phyloP scores from a whole-genome alignment of 2,113 vertebrate genomes.

The Haliaeetus leucogaster region DNA sequence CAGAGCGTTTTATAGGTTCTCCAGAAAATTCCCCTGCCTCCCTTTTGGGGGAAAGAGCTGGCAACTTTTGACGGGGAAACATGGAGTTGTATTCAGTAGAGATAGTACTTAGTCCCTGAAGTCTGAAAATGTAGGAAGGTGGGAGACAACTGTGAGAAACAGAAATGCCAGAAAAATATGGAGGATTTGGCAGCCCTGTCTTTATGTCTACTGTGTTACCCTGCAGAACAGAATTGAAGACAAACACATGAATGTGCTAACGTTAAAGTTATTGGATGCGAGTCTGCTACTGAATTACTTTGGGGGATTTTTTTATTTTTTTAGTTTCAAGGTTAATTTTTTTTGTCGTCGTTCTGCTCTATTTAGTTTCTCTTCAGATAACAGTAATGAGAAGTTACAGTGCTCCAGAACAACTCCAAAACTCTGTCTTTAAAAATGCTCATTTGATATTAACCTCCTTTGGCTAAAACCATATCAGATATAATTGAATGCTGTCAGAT shows the following conservation, averaged over 20 bases:
- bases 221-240: conserved; percentile 31
- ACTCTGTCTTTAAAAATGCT: not conserved
- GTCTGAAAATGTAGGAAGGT: conserved; percentile 66
- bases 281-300: not conserved
- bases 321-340: not conserved
- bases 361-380: not conserved
- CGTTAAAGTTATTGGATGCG: not conserved
- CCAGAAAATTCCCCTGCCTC: not conserved
- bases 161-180: conserved; percentile 60
- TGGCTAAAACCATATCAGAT: not conserved
- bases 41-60: not conserved
- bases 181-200: conserved; percentile 55
- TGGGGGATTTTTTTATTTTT: not conserved
- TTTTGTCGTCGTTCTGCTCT: not conserved
- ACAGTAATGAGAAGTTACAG: not conserved
- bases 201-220: conserved; percentile 39
- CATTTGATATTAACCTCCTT: not conserved
- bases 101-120: conserved; percentile 36
- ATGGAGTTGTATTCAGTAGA: conserved; percentile 26
- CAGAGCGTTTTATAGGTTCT: not conserved
- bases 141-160: conserved; percentile 68
- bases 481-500: not conserved
- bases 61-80: not conserved
- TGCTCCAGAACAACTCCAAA: not conserved
- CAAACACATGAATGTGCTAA: conserved; percentile 29